Conservation (phyloP, 2,888 invertebrate species). For the Papilio elwesi region DNA sequence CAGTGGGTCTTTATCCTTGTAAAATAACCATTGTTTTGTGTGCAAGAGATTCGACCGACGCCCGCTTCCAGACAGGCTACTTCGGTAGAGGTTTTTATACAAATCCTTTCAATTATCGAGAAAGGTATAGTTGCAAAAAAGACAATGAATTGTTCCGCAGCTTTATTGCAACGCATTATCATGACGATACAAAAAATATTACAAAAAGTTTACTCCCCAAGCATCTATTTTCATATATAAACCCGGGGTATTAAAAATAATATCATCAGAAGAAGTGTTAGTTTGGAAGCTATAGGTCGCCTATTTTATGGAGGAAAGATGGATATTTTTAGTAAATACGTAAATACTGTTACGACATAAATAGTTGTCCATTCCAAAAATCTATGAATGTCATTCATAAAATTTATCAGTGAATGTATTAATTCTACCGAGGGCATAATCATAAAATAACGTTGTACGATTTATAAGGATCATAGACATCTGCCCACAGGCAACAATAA, state of each 20-base stretch:
- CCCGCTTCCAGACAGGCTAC: constrained; percentile 8
- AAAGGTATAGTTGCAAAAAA: constrained; percentile 10
- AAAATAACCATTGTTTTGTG: constrained; percentile 36
- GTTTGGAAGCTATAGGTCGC: no score
- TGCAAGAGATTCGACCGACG: constrained; percentile 32
- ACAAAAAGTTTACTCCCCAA: no score
- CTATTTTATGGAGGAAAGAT: no score
- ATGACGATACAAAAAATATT: neutral
- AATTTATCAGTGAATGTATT: neutral
- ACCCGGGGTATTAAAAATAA: no score
- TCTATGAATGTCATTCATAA: neutral
- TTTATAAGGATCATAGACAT: constrained; percentile 34
- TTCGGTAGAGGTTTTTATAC: constrained; percentile 2
- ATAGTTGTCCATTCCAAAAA: no score
- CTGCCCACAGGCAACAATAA: constrained; percentile 32
- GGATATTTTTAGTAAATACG: no score
- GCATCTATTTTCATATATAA: no score
- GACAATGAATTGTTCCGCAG: neutral
- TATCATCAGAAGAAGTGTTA: no score
- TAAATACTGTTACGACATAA: no score
- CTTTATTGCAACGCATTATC: neutral
- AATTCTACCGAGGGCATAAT: neutral
- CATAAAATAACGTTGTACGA: constrained; percentile 19
- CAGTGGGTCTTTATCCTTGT: constrained; percentile 34
- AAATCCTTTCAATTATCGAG: constrained; percentile 23